Percentiles rank a stretch among this genome's conserved stretches.
These are phyloP conservation scores for Ophonus ardosiacus DNA, from an alignment of 2,888 invertebrate species.

Conservation along the genomic window DNA sequence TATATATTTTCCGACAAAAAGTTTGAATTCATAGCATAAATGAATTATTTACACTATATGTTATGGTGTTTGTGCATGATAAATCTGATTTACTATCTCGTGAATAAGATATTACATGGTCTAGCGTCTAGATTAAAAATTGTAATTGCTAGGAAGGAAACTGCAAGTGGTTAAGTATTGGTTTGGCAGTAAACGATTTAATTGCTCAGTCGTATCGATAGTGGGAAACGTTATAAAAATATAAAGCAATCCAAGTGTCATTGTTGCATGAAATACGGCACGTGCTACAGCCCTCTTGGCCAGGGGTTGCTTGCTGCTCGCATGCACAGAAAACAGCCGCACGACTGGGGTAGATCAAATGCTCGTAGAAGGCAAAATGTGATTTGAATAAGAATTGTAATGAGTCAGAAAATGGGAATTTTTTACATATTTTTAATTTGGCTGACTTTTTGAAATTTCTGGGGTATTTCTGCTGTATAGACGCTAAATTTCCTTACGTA, in stretches of 20 bases:
- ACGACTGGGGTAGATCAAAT: constrained; percentile 18
- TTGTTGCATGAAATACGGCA: constrained; percentile 47
- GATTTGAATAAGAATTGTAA: constrained; percentile 42
- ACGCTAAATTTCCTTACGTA: constrained; percentile 1
- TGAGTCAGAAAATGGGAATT: constrained; percentile 25
- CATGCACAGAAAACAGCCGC: background rate
- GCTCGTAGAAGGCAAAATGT: constrained; percentile 21
- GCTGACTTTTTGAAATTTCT: background rate
- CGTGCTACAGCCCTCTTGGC: constrained; percentile 16
- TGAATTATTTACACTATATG: constrained; percentile 8
- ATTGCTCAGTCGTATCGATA: constrained; percentile 1
- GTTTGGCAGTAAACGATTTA: constrained; percentile 28
- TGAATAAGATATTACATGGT: background rate
- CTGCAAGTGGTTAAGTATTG: background rate
- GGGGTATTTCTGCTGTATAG: background rate
- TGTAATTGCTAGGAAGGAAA: background rate
- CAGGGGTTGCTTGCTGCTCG: background rate
- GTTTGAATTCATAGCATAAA: background rate
- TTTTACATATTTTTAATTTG: constrained; percentile 32
- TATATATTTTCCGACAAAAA: background rate
- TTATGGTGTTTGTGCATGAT: background rate
- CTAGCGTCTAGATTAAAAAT: background rate
- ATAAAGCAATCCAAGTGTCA: constrained; percentile 37
- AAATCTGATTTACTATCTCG: constrained; percentile 10
- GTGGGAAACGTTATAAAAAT: constrained; percentile 10